Conservation (phyloP, 2,797 vertebrate genomes). For the Ctenopoma kingsleyae region DNA sequence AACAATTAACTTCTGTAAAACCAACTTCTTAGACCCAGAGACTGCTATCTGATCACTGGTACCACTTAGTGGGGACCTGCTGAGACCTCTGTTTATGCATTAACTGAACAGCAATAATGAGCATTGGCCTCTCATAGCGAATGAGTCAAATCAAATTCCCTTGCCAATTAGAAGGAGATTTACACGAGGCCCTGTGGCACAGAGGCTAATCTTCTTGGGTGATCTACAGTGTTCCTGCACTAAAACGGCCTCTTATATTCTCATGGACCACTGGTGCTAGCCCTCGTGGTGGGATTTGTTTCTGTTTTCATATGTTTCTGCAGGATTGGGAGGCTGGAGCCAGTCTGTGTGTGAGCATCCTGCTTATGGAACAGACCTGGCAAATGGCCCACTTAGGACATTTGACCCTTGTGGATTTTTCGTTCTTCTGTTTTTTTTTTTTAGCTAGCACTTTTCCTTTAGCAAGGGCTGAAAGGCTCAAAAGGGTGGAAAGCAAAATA, state of each 20-base stretch:
- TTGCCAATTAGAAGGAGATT: conserved; percentile 84
- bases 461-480: conserved; percentile 89
- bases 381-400: conserved; percentile 84
- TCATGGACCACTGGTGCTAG: conserved; percentile 72
- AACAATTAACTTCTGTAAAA: conserved; percentile 68
- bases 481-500: conserved; percentile 99
- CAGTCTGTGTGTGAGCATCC: conserved; percentile 77
- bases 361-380: conserved; percentile 81
- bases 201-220: conserved; percentile 79
- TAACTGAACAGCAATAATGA: conserved; percentile 81
- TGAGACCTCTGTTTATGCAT: conserved; percentile 78
- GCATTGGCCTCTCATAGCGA: conserved; percentile 72
- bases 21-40: conserved; percentile 39
- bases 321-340: conserved; percentile 67
- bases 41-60: conserved; percentile 77
- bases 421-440: conserved; percentile 72
- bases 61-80: conserved; percentile 76
- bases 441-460: conserved; percentile 84
- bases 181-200: conserved; percentile 70
- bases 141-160: conserved; percentile 82
- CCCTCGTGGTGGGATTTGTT: conserved; percentile 79
- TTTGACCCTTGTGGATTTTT: conserved; percentile 84
- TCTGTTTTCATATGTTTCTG: conserved; percentile 82
- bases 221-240: conserved; percentile 73
- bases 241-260: conserved; percentile 80